Evolutionary conservation across 2,113 vertebrate species (phyloP), one percentile per base, ranked within the genome.

Genomic region (Melanocharis versteri): DNA sequence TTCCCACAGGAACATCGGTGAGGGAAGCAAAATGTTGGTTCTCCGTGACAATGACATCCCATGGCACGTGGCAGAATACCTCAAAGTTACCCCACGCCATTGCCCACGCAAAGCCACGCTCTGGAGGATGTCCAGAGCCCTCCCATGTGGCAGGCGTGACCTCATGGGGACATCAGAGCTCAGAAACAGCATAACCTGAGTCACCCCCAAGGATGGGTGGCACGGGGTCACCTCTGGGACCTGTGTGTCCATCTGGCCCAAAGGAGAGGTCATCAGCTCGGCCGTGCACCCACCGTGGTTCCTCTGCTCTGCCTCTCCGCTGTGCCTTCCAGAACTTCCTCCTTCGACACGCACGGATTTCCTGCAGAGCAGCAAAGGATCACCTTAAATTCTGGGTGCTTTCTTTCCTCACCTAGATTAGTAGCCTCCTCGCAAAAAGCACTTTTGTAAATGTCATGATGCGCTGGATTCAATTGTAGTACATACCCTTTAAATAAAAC

Each of bases 381-480:
- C 42, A 30, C 56, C 66, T 75, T 48, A 31, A 93, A 91, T 92
- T 83, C 78, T 9, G 0, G 53, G 22, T 66, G 50, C 45, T 83
- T 81, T 77, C 40, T 75, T 92, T 47, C 76, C 62, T 89, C 70
- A 14, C 48, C 65, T 48, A 35, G 66, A 39, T 78, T 51, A 94
- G 45, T 13, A 50, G 69, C 64, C 51, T 69, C 37, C 87, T 61
- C 62, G 56, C 84, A 93, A 83, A 92, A 97, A 93, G 79, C 77
- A 88, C 89, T 97, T 97, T 37, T n/a, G 87, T 91, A 97, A 97
- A 97, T 96, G 93, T 93, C 91, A 95, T 37, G 93, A 92, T 89
- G 88, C 70, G 11, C 83, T 85, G 89, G 93, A 97, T 97, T 96
- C 93, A 94, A 88, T 92, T 1, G 48, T 48, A 73, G 53, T 54